Evolutionary conservation across 2,113 vertebrate species (phyloP).

Genomic region (Catharus minimus): DNA sequence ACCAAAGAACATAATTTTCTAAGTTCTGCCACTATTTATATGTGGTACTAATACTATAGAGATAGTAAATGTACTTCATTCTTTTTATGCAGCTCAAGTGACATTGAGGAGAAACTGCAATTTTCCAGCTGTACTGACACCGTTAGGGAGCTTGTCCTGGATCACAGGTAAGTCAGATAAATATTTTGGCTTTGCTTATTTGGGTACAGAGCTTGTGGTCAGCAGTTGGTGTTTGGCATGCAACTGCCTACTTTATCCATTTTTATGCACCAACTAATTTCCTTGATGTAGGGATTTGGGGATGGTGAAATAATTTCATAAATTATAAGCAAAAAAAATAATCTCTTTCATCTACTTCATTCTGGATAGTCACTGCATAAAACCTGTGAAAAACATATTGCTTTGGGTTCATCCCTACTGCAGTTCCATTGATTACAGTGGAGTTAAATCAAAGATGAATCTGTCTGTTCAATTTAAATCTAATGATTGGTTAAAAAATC

Average conservation of each 20-base stretch:
- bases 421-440: constrained; percentile 53
- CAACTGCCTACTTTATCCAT: constrained; percentile 30
- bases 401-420: constrained; percentile 5
- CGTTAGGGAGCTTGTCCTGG: neutral
- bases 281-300: constrained; percentile 60
- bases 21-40: neutral
- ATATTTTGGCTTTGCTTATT: constrained; percentile 1
- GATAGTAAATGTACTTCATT: neutral
- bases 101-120: neutral
- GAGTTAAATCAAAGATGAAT: constrained; percentile 62
- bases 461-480: constrained; percentile 65
- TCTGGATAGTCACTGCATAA: constrained; percentile 42
- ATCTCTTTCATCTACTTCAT: constrained; percentile 51
- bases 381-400: constrained; percentile 58
- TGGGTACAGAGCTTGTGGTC: constrained; percentile 8
- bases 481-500: constrained; percentile 67
- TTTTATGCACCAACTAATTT: constrained; percentile 56
- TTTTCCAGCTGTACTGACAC: neutral
- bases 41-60: neutral
- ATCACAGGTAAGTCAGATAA: constrained; percentile 43
- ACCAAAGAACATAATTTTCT: neutral
- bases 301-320: constrained; percentile 61
- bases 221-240: constrained; percentile 36
- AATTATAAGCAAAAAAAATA: constrained; percentile 26
- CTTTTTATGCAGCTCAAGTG: constrained; percentile 15